phyloP scores from a whole-genome alignment of 2,113 vertebrate genomes.

The Trematomus loennbergii region DNA sequence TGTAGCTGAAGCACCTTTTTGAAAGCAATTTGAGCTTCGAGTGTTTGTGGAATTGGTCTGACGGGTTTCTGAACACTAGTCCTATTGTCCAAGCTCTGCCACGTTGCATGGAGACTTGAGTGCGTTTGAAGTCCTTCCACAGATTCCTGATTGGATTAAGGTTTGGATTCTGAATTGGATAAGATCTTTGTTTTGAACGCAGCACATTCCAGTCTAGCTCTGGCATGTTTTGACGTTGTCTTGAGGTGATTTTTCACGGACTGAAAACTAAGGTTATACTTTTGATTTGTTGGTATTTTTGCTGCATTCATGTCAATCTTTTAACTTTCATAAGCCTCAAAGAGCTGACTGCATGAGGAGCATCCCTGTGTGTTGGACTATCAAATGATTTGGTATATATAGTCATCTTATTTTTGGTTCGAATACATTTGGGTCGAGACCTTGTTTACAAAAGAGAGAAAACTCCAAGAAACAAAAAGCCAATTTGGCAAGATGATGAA shows the following conservation, averaged over 20 bases:
- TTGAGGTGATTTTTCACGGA: neutral
- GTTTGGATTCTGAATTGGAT: slow-evolving; percentile 15
- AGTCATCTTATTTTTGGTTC: too few relatives aligned
- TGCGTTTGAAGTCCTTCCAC: neutral
- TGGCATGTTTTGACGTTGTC: slow-evolving; percentile 1
- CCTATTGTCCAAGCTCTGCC: neutral
- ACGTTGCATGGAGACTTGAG: neutral
- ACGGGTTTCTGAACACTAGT: neutral
- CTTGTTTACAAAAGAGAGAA: too few relatives aligned
- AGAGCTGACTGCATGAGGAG: neutral
- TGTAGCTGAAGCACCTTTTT: neutral
- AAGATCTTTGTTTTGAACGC: slow-evolving; percentile 6
- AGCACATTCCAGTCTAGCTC: slow-evolving; percentile 3
- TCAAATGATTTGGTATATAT: too few relatives aligned
- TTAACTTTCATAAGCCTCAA: neutral
- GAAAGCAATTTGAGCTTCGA: neutral
- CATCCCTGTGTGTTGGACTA: neutral
- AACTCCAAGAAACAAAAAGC: too few relatives aligned
- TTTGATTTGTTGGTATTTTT: neutral
- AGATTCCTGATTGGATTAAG: neutral
- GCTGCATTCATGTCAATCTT: neutral
- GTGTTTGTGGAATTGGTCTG: neutral
- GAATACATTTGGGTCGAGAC: too few relatives aligned
- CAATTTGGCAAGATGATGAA: too few relatives aligned
- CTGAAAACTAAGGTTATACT: neutral